Base-by-base conservation (phyloP, 2,797 vertebrate genomes). In the Acrossocheilus wenchowensis region DNA sequence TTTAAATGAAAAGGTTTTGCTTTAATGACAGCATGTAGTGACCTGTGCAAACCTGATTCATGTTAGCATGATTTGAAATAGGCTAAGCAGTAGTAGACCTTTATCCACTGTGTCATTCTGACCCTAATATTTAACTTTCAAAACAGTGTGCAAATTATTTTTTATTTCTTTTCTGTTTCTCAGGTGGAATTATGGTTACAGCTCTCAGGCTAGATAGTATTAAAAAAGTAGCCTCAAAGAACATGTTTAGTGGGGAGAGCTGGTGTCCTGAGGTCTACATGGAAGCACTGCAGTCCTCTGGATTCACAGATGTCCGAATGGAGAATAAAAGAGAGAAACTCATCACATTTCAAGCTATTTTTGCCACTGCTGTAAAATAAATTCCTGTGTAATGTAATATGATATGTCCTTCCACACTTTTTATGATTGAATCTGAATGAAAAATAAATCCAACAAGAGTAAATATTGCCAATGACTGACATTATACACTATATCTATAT, bases 151-250 rank as follows among this genome's bases (percentile, higher is more conserved):
- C 1, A 23, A 57, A 57, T 57, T 0, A 10, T 36, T 62, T 62
- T 71, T 30, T 17, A 23, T 36, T 43, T 17, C 30, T 69, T 43
- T 60, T 54, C 6, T 68, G 15, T 74, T 30, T 23, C 30, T 21
- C 83, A 95, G 94, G 94, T 75, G 93, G 90, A 15, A 73, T 93
- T 57, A 95, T 95, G 94, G 93, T 96, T 81, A 92, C 94, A 10
- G 93, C 93, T 1, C 77, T 96, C 72, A 93, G 71, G 66, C 80
- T 93, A 68, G 23, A 39, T 0, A 0, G 0, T 34, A 0, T 95
- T 69, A 77, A 72, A 17, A 1, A 50, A 21, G 0, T 92, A 0
- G 92, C 89, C 71, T 90, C 91, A 21, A 93, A 88, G 82, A 82
- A 80, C 26, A 36, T 91, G 15, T 60, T 94, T 5, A 83, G 89